Percentiles rank a stretch among this genome's conserved stretches.
These are phyloP conservation scores for Biston stratarius DNA, from an alignment of 2,888 invertebrate genomes.

Conservation along the genomic window DNA sequence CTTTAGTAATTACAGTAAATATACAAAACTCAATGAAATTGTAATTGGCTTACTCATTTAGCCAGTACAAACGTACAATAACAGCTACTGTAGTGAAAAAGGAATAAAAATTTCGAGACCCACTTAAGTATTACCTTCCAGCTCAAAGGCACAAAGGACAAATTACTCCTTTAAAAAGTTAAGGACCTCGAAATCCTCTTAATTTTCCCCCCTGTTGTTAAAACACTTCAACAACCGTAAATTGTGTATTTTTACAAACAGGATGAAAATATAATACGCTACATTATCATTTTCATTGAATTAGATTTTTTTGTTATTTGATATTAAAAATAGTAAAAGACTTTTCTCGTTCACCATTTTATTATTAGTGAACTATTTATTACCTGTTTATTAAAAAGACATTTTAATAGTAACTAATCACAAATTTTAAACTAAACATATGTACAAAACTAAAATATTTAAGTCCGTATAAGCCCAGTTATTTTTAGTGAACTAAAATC, in stretches of 20 bases:
- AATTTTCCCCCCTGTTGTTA: constrained; percentile 3
- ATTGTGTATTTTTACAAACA: background rate
- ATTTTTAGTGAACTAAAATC: no score
- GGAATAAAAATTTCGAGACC: constrained; percentile 41
- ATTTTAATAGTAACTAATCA: no score
- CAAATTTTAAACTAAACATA: no score
- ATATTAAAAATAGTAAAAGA: background rate
- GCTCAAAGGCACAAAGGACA: constrained; percentile 40
- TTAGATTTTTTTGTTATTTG: background rate
- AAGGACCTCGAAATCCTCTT: constrained; percentile 15
- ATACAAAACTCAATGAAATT: background rate
- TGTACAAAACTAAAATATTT: no score
- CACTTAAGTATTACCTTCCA: constrained; percentile 36
- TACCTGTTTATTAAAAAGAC: no score
- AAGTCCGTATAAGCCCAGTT: no score
- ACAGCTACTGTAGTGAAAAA: constrained; percentile 34
- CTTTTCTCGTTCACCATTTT: no score
- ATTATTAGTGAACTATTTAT: no score
- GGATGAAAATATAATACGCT: background rate
- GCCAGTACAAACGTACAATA: constrained; percentile 26
- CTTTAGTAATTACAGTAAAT: background rate
- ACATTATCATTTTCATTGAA: no score
- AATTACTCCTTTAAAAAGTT: constrained; percentile 40
- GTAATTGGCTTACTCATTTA: constrained; percentile 5
- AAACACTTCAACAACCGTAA: constrained; percentile 4